phyloP scores from a whole-genome alignment of 2,888 invertebrate species.

The Lobophora halterata region DNA sequence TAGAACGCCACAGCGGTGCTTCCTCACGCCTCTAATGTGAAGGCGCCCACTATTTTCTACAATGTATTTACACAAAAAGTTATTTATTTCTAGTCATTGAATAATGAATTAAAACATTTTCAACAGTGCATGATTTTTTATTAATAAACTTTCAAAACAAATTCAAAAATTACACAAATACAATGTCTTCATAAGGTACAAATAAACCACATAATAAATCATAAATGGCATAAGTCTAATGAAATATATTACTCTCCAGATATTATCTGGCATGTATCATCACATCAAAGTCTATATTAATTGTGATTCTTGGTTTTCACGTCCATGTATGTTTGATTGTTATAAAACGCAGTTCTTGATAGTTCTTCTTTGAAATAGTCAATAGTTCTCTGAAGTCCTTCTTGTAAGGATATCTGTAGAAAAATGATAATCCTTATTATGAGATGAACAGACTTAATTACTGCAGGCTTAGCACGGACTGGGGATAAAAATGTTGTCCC shows the following conservation, averaged over 20 bases:
- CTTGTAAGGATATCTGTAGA: constrained; percentile 86
- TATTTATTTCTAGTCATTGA: constrained; percentile 14
- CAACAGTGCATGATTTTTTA: constrained; percentile 42
- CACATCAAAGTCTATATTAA: constrained; percentile 47
- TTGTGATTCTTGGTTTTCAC: constrained; percentile 58
- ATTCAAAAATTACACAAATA: constrained; percentile 15
- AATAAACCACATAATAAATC: constrained; percentile 23
- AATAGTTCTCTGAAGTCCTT: constrained; percentile 95
- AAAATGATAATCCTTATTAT: too few species aligned
- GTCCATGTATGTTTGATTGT: constrained; percentile 74
- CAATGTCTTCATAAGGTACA: constrained; percentile 11
- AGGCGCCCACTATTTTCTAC: too few species aligned
- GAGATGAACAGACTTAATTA: too few species aligned
- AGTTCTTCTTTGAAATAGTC: constrained; percentile 96
- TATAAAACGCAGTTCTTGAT: constrained; percentile 68
- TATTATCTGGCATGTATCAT: constrained; percentile 25
- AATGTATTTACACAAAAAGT: too few species aligned
- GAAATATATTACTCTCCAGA: constrained; percentile 20
- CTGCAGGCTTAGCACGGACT: too few species aligned
- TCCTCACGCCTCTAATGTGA: too few species aligned
- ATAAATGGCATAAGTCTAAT: constrained; percentile 10
- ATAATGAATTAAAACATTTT: constrained; percentile 30
- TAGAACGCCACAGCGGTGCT: too few species aligned
- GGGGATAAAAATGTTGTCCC: too few species aligned
- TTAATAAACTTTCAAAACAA: constrained; percentile 37